phyloP scores from a whole-genome alignment of 2,797 vertebrate genomes.

The Artibeus jamaicensis region DNA sequence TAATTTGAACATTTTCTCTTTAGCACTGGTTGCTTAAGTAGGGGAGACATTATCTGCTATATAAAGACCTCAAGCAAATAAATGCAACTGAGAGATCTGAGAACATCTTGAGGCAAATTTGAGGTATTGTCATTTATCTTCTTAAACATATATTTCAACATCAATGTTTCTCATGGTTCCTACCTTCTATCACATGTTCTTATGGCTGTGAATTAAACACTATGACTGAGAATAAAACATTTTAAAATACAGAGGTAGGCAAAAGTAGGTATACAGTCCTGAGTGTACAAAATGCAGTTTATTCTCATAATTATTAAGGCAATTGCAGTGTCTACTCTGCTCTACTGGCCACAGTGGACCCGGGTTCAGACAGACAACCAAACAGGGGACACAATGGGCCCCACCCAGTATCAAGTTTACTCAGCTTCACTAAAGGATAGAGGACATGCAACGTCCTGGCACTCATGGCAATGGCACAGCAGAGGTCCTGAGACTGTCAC shows the following conservation, averaged over 20 bases:
- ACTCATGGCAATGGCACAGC: not conserved
- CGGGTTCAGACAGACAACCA: not conserved
- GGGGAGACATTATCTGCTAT: not conserved
- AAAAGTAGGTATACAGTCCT: not conserved
- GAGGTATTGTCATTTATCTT: not conserved
- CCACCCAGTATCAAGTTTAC: not conserved
- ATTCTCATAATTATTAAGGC: not conserved
- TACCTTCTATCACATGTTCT: not conserved
- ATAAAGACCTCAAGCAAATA: constrained; percentile 9
- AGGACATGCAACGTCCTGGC: not conserved
- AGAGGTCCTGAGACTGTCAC: not conserved
- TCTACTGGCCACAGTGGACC: not conserved
- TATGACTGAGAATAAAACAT: not conserved
- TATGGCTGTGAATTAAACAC: not conserved
- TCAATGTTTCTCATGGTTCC: not conserved
- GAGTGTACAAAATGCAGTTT: not conserved
- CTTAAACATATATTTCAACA: not conserved
- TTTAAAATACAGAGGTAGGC: not conserved
- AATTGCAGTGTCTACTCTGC: not conserved
- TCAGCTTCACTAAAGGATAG: not conserved
- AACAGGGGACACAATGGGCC: not conserved
- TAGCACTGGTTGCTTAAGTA: not conserved
- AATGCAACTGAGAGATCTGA: not conserved
- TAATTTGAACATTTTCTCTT: not conserved
- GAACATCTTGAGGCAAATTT: not conserved